Evolutionary conservation across 2,113 vertebrate genomes (phyloP).

Genomic region (Poecilia latipinna): DNA sequence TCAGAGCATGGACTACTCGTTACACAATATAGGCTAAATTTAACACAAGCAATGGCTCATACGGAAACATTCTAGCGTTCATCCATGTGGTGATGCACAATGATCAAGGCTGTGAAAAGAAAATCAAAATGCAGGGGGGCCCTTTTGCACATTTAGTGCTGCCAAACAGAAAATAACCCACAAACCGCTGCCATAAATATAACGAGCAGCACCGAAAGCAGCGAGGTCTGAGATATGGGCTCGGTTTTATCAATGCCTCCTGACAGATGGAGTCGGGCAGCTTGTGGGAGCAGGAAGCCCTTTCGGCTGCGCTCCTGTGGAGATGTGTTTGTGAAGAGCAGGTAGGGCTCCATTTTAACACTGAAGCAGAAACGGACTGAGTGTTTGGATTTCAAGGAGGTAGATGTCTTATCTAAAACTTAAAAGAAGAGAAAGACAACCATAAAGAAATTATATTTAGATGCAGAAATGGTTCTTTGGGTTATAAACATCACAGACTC

Average conservation of each 20-base stretch:
- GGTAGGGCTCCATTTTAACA: slow-evolving; percentile 70
- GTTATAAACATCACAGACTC: too few species aligned
- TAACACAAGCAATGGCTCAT: slow-evolving; percentile 36
- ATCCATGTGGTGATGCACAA: slow-evolving; percentile 31
- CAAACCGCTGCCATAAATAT: slow-evolving; percentile 28
- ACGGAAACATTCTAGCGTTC: slow-evolving; percentile 30
- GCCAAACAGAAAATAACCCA: slow-evolving; percentile 27
- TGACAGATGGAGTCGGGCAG: slow-evolving; percentile 79
- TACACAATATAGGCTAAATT: slow-evolving; percentile 28
- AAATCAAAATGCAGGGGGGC: slow-evolving; percentile 31
- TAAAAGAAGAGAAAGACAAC: not conserved
- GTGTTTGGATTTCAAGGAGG: slow-evolving; percentile 29
- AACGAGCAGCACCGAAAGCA: slow-evolving; percentile 35
- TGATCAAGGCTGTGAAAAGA: slow-evolving; percentile 16
- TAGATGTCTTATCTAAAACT: slow-evolving; percentile 13
- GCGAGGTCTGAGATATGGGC: slow-evolving; percentile 49
- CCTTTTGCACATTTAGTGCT: slow-evolving; percentile 32
- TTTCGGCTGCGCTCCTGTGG: slow-evolving; percentile 66
- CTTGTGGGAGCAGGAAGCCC: slow-evolving; percentile 70
- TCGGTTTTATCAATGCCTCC: slow-evolving; percentile 57
- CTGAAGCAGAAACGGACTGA: slow-evolving; percentile 17
- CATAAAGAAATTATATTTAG: not conserved
- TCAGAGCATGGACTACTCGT: slow-evolving; percentile 5
- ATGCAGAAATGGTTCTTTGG: too few species aligned
- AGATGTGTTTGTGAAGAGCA: slow-evolving; percentile 66